Evolutionary conservation across 2,888 invertebrate genomes (phyloP), one percentile per base, ranked within the genome.

Genomic region (Trachelus stipa): DNA sequence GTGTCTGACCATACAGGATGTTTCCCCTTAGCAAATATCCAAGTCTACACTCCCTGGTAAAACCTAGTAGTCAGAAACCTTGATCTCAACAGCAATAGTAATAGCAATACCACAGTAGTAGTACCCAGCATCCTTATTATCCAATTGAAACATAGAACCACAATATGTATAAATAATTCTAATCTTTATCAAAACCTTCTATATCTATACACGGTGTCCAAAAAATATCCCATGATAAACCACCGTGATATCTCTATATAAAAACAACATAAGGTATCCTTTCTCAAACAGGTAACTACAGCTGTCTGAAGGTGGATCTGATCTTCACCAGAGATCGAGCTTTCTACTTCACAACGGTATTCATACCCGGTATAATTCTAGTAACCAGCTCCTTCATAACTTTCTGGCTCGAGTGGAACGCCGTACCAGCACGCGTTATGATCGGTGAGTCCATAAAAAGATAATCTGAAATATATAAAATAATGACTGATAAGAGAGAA

Each of bases 401-500:
- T 91, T 98, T 98, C 94, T 98, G 98, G 98, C 94, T 98, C 93
- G 98, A 98, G 94, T 98, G 98, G 97, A 98, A 98, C 93, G 98
- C 98, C 88, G 98, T 98, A 91, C 98, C 98, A 91, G 98, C 98
- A 92, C 95, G 98, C 93, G 98, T 98, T 91, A 98, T 98, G 97
- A 97, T 98, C 94, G 97, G 97, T 97, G 94, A 94, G 95, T 94
- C 89, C 69, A 37, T 34, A 30, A 11, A 34, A 31, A 75, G 30
- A 34, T 74, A 3, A 56, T 23, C 40, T 23, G 9, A 56, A 56
- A 23, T 23, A 56, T 9, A 56, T 56, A 9, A 56, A 1, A 56
- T 23, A 23, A 9, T 23, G 9, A 23, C 9, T 56, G 9, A 2
- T 9, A 56, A 23, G 2, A 69, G 68, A 68, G 1, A 12, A 12